Percentiles rank a stretch among this genome's conserved stretches.
Conservation (phyloP, 2,113 vertebrate genomes). For the Cariama cristata region DNA sequence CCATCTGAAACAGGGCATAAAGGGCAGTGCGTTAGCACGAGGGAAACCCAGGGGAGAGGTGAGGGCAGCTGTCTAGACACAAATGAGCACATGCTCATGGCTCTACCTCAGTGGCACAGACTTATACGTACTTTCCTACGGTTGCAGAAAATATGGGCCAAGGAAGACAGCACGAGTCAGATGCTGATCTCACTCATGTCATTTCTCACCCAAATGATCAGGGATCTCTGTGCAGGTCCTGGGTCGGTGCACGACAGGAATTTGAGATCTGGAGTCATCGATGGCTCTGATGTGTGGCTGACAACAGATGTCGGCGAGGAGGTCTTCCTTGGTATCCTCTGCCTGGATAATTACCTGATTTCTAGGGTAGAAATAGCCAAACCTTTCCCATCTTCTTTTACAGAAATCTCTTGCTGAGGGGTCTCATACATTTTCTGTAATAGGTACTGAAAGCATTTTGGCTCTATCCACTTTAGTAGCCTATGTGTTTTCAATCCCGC, state of each 20-base stretch:
- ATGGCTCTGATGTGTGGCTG: not conserved
- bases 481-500: not conserved
- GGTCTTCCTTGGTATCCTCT: not conserved
- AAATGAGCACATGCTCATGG: not conserved
- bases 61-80: not conserved
- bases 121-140: accelerated
- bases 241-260: accelerated
- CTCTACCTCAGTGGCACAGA: not conserved
- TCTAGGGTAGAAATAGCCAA: not conserved
- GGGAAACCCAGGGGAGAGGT: not conserved
- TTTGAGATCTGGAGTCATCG: accelerated
- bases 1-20: not conserved
- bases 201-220: not conserved
- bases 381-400: not conserved
- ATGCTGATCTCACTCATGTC: not conserved
- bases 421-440: not conserved
- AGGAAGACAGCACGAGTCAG: not conserved
- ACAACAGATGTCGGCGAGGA: not conserved
- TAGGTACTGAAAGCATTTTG: not conserved
- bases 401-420: not conserved
- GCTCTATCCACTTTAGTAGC: not conserved
- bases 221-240: not conserved
- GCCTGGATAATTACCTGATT: not conserved
- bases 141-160: accelerated
- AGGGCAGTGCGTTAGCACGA: not conserved